These are phyloP conservation scores for Ammospiza caudacuta DNA, from an alignment of 2,113 vertebrate genomes.

Conservation along the genomic window DNA sequence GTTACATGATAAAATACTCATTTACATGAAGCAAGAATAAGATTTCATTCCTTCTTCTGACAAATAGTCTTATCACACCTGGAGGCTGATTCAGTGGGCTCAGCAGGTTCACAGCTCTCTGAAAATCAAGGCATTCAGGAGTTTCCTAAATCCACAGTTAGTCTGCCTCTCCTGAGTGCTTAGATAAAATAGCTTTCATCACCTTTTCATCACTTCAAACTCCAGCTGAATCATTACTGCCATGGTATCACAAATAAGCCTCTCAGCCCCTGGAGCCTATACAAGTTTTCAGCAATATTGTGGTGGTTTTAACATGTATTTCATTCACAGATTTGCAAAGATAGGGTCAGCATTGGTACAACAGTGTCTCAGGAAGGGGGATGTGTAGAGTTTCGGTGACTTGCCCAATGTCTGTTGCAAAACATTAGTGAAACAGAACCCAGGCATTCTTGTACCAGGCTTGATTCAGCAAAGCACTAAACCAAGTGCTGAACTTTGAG, in stretches of 20 bases:
- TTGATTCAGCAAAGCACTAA: neutral
- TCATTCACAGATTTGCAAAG: neutral
- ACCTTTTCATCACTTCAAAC: conserved; percentile 32
- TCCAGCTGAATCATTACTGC: neutral
- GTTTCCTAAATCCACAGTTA: neutral
- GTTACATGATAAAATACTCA: neutral
- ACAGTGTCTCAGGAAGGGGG: neutral
- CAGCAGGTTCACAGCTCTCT: neutral
- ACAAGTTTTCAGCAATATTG: neutral
- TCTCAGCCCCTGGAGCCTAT: neutral
- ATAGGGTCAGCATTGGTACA: neutral
- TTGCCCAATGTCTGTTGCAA: conserved; percentile 42
- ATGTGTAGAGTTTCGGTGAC: neutral
- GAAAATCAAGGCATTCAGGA: conserved; percentile 4
- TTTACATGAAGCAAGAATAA: neutral
- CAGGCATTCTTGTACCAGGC: neutral
- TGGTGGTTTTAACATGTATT: neutral
- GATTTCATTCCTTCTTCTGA: conserved; percentile 6
- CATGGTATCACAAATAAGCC: neutral
- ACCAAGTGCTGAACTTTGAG: neutral
- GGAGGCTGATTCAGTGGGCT: neutral
- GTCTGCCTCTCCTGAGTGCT: neutral
- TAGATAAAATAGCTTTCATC: conserved; percentile 34
- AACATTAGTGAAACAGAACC: neutral
- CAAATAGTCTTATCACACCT: neutral